Conservation (phyloP, 2,113 vertebrate species). For the Campylomormyrus numenius region DNA sequence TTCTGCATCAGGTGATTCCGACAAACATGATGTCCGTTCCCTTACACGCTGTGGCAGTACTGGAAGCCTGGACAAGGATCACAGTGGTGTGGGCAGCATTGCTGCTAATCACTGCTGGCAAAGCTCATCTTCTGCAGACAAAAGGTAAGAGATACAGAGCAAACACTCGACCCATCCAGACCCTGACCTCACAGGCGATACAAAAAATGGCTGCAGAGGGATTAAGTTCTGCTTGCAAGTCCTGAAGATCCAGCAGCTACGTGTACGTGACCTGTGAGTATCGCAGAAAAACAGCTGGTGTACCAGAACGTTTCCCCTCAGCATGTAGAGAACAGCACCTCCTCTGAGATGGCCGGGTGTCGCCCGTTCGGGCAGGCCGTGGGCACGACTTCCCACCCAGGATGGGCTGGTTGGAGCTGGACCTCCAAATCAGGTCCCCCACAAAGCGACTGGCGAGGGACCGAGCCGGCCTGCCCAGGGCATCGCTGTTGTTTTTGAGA, state of each 20-base stretch:
- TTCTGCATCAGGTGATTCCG: not conserved
- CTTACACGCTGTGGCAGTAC: not conserved
- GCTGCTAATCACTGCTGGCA: not conserved
- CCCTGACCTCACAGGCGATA: not conserved
- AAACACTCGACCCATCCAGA: not conserved
- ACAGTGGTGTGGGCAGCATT: not conserved
- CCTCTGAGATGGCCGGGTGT: not conserved
- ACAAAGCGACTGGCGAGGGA: not conserved
- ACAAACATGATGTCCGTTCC: not conserved
- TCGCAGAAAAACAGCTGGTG: not conserved
- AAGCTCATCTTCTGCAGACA: not conserved
- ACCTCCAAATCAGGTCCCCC: not conserved
- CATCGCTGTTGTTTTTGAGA: constrained; percentile 18
- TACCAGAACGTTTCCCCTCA: not conserved
- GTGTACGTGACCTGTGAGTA: not conserved
- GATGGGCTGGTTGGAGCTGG: not conserved
- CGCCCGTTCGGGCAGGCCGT: not conserved
- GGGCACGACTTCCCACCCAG: not conserved
- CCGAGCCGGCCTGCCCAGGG: not conserved
- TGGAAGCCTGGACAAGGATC: not conserved
- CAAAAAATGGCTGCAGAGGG: not conserved
- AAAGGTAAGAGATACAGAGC: not conserved
- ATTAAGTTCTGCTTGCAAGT: not conserved
- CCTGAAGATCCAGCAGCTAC: not conserved
- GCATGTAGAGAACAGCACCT: not conserved